phyloP scores from a whole-genome alignment of 2,113 vertebrate species.

The Tichodroma muraria region DNA sequence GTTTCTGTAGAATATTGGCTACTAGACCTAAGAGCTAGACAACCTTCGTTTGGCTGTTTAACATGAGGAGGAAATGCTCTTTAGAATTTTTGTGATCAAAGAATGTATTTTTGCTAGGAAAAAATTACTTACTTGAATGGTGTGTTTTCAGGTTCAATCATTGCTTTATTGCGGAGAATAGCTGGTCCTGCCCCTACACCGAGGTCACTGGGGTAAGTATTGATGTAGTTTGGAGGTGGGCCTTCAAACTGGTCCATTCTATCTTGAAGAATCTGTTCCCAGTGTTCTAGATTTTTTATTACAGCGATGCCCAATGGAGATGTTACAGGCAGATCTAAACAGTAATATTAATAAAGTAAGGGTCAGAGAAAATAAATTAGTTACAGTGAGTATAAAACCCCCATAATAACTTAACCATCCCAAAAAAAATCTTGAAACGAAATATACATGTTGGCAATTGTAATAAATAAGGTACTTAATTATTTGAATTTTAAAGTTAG shows the following conservation, averaged over 20 bases:
- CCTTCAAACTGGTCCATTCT: constrained; percentile 93
- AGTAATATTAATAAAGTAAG: neutral
- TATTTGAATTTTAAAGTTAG: neutral
- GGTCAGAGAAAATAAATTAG: neutral
- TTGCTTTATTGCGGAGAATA: constrained; percentile 90
- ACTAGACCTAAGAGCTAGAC: neutral
- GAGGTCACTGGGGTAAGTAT: constrained; percentile 84
- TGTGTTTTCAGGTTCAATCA: constrained; percentile 97
- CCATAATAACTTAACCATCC: neutral
- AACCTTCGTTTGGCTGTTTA: neutral
- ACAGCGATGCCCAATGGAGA: constrained; percentile 90
- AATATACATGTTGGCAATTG: neutral
- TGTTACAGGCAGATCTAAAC: constrained; percentile 88
- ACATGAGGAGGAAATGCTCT: neutral
- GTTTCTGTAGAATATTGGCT: neutral
- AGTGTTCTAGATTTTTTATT: constrained; percentile 92
- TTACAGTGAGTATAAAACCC: neutral
- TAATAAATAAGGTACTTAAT: neutral
- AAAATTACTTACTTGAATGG: constrained; percentile 87
- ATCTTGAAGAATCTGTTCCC: constrained; percentile 92
- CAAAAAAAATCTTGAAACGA: neutral
- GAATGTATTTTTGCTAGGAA: neutral
- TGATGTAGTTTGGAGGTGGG: constrained; percentile 94
- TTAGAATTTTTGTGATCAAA: neutral
- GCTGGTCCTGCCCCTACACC: constrained; percentile 84